phyloP scores from a whole-genome alignment of 1,140 invertebrate species.

The Capitella teleta region DNA sequence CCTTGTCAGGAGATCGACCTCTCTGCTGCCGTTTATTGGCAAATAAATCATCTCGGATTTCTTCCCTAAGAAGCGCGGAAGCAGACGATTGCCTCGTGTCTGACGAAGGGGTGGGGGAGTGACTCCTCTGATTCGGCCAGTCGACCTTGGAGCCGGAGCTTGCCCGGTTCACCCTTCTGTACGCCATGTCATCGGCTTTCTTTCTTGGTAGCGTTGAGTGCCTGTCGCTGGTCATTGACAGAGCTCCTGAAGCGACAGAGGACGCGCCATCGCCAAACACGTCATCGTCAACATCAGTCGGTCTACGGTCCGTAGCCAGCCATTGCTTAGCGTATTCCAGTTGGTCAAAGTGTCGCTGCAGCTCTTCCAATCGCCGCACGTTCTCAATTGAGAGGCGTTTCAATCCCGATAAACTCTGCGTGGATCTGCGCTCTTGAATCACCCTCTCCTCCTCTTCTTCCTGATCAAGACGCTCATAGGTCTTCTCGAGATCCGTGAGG shows the following conservation, averaged over 20 bases:
- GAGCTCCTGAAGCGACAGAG: neutral
- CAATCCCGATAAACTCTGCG: neutral
- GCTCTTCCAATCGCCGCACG: slow-evolving; percentile 4
- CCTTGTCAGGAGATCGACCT: neutral
- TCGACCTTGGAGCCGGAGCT: too few species aligned
- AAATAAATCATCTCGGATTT: too few species aligned
- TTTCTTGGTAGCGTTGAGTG: slow-evolving; percentile 1
- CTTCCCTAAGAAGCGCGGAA: too few species aligned
- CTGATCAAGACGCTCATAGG: slow-evolving; percentile 8
- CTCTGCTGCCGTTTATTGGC: too few species aligned
- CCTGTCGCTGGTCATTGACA: neutral
- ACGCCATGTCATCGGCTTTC: slow-evolving; percentile 9
- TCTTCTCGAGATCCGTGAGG: slow-evolving; percentile 10
- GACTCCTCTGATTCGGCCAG: too few species aligned
- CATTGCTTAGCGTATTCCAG: slow-evolving; percentile 12
- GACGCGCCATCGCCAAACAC: neutral
- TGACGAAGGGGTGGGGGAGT: neutral
- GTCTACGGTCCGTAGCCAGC: neutral
- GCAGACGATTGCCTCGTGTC: neutral
- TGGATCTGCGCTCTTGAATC: neutral
- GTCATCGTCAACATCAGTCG: neutral
- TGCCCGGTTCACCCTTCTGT: slow-evolving; percentile 1
- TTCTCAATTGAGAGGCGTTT: slow-evolving; percentile 4
- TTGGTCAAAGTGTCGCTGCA: slow-evolving; percentile 3
- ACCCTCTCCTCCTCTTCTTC: slow-evolving; percentile 7